phyloP scores from a whole-genome alignment of 1,140 invertebrate species.

The Eueides isabella region DNA sequence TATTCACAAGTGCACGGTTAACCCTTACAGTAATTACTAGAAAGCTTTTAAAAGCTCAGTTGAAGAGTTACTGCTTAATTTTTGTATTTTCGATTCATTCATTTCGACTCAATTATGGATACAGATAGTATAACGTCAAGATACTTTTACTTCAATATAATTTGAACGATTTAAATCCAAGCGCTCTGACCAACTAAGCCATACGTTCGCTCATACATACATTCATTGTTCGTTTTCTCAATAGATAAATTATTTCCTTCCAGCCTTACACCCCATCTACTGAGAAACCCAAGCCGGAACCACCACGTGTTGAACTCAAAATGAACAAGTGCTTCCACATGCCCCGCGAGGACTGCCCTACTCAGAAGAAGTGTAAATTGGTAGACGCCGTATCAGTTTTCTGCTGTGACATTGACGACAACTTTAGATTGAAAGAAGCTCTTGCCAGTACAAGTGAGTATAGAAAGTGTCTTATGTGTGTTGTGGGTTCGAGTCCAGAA shows the following conservation, averaged over 20 bases:
- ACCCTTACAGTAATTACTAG: not conserved
- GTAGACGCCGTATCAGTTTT: conserved; percentile 65
- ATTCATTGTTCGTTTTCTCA: too few species aligned
- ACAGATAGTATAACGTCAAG: too few species aligned
- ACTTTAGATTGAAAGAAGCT: conserved; percentile 62
- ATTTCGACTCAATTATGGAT: too few species aligned
- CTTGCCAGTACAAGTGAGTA: conserved; percentile 45
- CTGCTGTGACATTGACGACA: conserved; percentile 74
- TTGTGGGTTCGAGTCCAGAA: too few species aligned
- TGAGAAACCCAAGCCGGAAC: conserved; percentile 52
- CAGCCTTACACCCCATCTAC: conserved; percentile 54
- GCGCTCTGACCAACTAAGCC: too few species aligned
- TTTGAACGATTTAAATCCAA: too few species aligned
- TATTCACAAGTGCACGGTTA: not conserved
- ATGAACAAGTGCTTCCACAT: conserved; percentile 73
- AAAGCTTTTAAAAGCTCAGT: not conserved
- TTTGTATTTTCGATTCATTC: too few species aligned
- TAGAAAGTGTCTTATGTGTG: too few species aligned
- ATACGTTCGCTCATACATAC: too few species aligned
- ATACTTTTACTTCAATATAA: too few species aligned
- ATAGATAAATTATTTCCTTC: not conserved
- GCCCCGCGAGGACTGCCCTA: conserved; percentile 62
- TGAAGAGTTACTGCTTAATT: too few species aligned
- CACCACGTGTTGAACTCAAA: conserved; percentile 52
- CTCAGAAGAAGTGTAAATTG: conserved; percentile 51